These are phyloP conservation scores for Tragelaphus scriptus DNA, from an alignment of 2,113 vertebrate species.

Conservation along the genomic window DNA sequence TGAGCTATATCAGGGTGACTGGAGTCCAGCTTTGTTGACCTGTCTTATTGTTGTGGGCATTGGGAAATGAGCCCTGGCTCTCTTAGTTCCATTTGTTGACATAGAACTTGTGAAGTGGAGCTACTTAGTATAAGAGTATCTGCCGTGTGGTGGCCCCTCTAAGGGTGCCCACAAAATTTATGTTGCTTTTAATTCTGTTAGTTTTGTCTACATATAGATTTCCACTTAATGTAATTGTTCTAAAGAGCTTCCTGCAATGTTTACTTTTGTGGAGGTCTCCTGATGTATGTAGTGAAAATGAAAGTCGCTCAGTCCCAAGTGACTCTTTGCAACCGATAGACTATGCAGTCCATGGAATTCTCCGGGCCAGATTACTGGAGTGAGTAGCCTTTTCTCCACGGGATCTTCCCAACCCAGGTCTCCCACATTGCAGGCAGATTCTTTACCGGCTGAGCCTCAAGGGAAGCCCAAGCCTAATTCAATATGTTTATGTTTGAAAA, in stretches of 20 bases:
- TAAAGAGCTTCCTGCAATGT: neutral
- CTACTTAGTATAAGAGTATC: neutral
- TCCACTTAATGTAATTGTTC: neutral
- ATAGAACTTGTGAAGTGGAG: neutral
- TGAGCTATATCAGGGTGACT: neutral
- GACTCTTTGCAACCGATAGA: neutral
- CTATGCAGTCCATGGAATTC: neutral
- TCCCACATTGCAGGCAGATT: neutral
- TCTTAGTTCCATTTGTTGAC: neutral
- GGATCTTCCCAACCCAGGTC: neutral
- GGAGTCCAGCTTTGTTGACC: neutral
- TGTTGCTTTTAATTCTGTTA: neutral
- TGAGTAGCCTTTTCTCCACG: accelerated
- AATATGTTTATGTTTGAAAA: neutral
- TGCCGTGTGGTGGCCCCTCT: neutral
- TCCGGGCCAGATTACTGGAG: neutral
- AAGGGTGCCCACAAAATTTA: neutral
- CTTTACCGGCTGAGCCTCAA: neutral
- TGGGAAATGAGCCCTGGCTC: neutral
- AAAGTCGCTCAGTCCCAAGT: neutral
- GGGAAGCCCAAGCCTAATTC: neutral
- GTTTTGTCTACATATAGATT: neutral
- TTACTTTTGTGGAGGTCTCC: neutral
- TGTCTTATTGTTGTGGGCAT: neutral
- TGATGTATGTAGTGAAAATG: neutral